Evolutionary conservation across 2,113 vertebrate genomes (phyloP), one percentile per base, ranked within the genome.

Genomic region (Myrmecophaga tridactyla): DNA sequence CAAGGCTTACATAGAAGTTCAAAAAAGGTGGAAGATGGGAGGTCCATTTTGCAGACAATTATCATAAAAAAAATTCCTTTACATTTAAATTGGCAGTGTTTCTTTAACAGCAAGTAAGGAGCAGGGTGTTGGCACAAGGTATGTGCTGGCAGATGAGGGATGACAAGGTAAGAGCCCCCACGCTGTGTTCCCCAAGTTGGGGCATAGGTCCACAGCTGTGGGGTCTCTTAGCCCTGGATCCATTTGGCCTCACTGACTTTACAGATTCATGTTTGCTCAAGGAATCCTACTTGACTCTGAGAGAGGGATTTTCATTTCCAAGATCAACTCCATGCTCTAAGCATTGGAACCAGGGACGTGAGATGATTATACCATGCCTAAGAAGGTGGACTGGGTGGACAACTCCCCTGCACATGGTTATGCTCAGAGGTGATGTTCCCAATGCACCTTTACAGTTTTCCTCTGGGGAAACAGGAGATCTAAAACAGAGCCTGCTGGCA

Each of bases 371-470:
- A 3, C 1, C 4, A 34, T 39, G 12, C 36, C 2, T 5, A 15
- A 63, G 13, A 17, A 12, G 1, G 10, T 7, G 27, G 73, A 48
- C 23, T 14, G 0, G 5, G 21, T 4, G 39, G 14, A 10, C 1
- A 77, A 51, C 27, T 75, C 34, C 60, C 23, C 23, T 58, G 23
- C 8, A 62, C 41, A 43, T 0, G 31, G 31, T 41, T 39, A 53
- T 41, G 43, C 17, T 72, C 63, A 31, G 27, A 2, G 27, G 20
- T 43, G 7, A 48, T 43, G 34, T 53, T 94, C 18, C 65, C 43
- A 53, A 25, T 73, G n/a, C 17, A 73, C 27, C 70, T 81, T 53
- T 1, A 85, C 39, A 53, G 51, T 25, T 48, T 29, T 7, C 91
- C 62, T 89, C 60, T 27, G 62, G 48, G 39, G 27, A 48, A 34